Evolutionary conservation across 2,888 invertebrate genomes (phyloP).

Genomic region (Campoletis raptor): DNA sequence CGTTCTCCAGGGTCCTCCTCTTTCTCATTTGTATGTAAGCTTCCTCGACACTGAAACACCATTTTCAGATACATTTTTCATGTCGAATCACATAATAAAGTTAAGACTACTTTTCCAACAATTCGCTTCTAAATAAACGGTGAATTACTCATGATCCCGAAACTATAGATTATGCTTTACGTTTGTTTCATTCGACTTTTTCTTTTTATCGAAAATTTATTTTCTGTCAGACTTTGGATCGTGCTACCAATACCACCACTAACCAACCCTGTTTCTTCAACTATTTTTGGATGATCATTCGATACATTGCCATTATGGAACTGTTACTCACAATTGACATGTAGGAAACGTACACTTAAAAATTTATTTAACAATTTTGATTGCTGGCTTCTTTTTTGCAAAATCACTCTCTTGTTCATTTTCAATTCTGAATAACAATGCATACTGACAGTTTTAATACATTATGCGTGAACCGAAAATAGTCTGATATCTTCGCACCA

Average conservation of each 20-base stretch:
- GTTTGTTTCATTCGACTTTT: not conserved
- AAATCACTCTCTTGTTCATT: too few relatives aligned
- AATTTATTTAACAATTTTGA: not conserved
- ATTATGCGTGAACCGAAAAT: too few relatives aligned
- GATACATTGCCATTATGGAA: not conserved
- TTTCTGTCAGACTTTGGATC: not conserved
- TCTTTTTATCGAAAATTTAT: not conserved
- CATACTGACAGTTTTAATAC: too few relatives aligned
- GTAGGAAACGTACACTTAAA: too few relatives aligned
- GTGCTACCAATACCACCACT: not conserved
- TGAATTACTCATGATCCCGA: not conserved
- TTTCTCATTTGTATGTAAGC: constrained; percentile 41
- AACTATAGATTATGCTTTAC: not conserved
- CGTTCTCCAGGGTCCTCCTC: not conserved
- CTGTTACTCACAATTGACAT: too few relatives aligned
- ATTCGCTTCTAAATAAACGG: not conserved
- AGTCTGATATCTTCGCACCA: too few relatives aligned
- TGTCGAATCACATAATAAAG: not conserved
- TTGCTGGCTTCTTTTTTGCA: not conserved
- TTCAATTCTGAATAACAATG: too few relatives aligned
- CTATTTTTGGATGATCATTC: too few relatives aligned
- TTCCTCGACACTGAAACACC: constrained; percentile 14
- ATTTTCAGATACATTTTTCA: constrained; percentile 6
- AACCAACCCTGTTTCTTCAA: not conserved
- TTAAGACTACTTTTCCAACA: not conserved